These are phyloP conservation scores for Laterallus jamaicensis DNA, from an alignment of 2,113 vertebrate species.

Conservation along the genomic window DNA sequence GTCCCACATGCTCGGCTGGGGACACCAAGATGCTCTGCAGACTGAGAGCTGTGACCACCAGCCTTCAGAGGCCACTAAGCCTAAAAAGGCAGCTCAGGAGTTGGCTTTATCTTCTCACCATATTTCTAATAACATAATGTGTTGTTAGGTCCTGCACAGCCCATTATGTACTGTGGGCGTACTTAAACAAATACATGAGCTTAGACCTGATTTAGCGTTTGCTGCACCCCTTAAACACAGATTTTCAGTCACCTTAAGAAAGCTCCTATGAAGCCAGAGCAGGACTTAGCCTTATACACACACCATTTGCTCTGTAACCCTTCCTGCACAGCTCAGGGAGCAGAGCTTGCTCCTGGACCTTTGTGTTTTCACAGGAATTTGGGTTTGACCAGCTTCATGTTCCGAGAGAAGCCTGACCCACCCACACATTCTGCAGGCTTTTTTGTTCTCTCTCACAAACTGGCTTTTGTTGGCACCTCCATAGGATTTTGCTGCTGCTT, in stretches of 20 bases:
- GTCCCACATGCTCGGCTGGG: background rate
- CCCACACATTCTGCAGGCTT: accelerated
- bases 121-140: background rate
- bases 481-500: background rate
- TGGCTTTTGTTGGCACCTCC: background rate
- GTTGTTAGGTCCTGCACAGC: background rate
- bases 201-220: background rate
- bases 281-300: background rate
- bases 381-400: background rate
- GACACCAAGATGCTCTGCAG: background rate
- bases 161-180: background rate
- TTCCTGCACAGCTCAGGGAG: background rate
- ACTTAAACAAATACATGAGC: background rate
- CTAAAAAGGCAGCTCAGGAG: background rate
- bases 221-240: background rate
- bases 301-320: background rate
- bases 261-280: accelerated
- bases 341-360: background rate
- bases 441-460: background rate
- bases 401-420: background rate
- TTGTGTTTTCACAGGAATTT: background rate
- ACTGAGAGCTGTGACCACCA: accelerated
- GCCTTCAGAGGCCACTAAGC: accelerated
- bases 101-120: background rate
- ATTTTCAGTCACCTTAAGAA: no score